Evolutionary conservation across 2,797 vertebrate species (phyloP), one percentile per base, ranked within the genome.

Genomic region (Catharus ustulatus): DNA sequence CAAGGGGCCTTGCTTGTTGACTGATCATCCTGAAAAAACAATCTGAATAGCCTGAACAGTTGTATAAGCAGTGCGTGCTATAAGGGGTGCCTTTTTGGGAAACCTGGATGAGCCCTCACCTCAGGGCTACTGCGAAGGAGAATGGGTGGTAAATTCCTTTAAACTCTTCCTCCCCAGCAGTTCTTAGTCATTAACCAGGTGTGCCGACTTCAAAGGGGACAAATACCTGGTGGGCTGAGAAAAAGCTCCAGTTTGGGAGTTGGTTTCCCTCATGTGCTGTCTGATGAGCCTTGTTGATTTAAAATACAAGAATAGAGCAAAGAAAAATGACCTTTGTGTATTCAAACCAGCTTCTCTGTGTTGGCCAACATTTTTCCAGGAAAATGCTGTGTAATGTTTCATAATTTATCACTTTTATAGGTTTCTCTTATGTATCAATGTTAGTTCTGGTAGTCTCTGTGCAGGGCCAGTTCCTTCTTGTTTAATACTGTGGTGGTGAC

Each of bases 151-250:
- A 10, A n/a, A 55, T 71, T 67, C 87, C 83, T 84, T 88, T 91
- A 20, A 82, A 68, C 54, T 73, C 54, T 73, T 89, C 43, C 32
- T 92, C 71, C 84, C 91, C 97, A 76, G 34, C 89, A 96, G 95
- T 97, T 96, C 96, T 97, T 97, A 97, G 98, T 97, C 98, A 98
- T 98, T 98, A 97, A 97, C 97, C 61, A 96, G 97, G 97, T 98
- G 98, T 75, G 78, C 97, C 59, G 91, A 98, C 98, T 98, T 99
- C 98, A 98, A 98, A 98, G 98, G 90, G 69, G 45, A 85, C 71
- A 46, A 40, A 85, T 89, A 77, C 54, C 61, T 72, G 58, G 81
- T 30, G 68, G 68, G 81, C 46, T 87, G 87, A 87, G 68, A 49
- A 66, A 49, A 64, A 80, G 40, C 69, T 84, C 13, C 34, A 7